Base-by-base conservation (phyloP, 2,797 vertebrate genomes). In the Poecilia gillii region DNA sequence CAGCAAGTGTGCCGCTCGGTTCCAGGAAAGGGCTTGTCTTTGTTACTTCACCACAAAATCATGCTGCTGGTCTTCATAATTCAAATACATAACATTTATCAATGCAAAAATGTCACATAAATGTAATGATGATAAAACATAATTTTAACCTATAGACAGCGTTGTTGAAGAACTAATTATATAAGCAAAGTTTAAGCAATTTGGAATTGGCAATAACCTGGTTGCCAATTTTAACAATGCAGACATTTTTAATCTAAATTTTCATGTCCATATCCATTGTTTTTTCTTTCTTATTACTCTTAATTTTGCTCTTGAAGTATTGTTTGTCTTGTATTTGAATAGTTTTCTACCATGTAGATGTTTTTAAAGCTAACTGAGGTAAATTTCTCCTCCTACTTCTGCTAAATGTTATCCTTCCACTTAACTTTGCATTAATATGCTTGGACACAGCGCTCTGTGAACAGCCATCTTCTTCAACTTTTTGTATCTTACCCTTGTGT, bases 1-100 rank as follows among this genome's bases (percentile, higher is more conserved):
- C 95, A 87, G 88, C 91, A 93, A 94, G 93, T 93, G 93, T 93
- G 94, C 91, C 87, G 90, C 89, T 92, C 83, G 84, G 81, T 90
- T 82, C 81, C 86, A 86, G 71, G n/a, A 47, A 57, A 49, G 47
- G 31, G 18, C 79, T 68, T 80, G 55, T 73, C 47, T 45, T 25
- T 43, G 41, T 18, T 68, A 41, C 39, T 45, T 12, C 23, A 41
- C 23, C 41, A n/a, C 36, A 39, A 66, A 66, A 23, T 66, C 53
- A 49, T 49, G 14, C 16, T 18, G 47, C 47, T 49, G 47, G n/a
- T n/a, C 53, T n/a, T 57, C 57, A 62, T 62, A 16, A 14, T 31
- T 31, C 57, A 62, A 31, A 31, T 28, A 62, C 12, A 16, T 62
- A 16, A 31, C 28, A 16, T 62, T 31, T 31, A 62, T 14, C 2